Evolutionary conservation across 2,888 invertebrate genomes (phyloP).

Genomic region (Drosophila pseudotakahashii): DNA sequence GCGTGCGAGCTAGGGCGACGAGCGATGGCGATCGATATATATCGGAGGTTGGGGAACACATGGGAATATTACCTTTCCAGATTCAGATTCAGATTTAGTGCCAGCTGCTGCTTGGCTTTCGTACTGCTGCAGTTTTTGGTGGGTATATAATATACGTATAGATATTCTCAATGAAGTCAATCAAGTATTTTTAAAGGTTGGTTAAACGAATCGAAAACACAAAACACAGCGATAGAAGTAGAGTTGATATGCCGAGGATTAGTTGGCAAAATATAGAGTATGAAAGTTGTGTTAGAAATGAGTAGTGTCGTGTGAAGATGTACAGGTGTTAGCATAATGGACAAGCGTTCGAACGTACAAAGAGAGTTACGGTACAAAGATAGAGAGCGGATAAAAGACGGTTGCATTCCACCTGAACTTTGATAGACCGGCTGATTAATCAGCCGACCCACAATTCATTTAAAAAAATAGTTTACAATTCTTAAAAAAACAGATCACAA

Average conservation of each 20-base stretch:
- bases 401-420: constrained; percentile 27
- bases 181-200: constrained; percentile 32
- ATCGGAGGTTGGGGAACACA: constrained; percentile 28
- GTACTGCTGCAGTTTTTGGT: constrained; percentile 58
- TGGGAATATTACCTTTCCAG: constrained; percentile 75
- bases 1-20: constrained; percentile 11
- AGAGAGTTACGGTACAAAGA: constrained; percentile 18
- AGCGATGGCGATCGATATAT: constrained; percentile 22
- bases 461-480: neutral
- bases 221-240: constrained; percentile 45
- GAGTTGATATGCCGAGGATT: constrained; percentile 31
- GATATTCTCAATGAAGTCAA: constrained; percentile 35
- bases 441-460: neutral
- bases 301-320: constrained; percentile 11
- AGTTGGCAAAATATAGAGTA: constrained; percentile 32
- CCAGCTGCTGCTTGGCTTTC: constrained; percentile 72
- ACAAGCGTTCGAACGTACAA: constrained; percentile 30
- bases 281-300: constrained; percentile 12
- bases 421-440: neutral
- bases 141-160: constrained; percentile 33
- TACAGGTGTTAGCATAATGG: constrained; percentile 26
- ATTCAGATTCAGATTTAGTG: constrained; percentile 63
- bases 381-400: constrained; percentile 2
- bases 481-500: constrained; percentile 25
- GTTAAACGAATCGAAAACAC: constrained; percentile 30